Evolutionary conservation across 2,797 vertebrate species (phyloP).

Genomic region (Chiloscyllium punctatum): DNA sequence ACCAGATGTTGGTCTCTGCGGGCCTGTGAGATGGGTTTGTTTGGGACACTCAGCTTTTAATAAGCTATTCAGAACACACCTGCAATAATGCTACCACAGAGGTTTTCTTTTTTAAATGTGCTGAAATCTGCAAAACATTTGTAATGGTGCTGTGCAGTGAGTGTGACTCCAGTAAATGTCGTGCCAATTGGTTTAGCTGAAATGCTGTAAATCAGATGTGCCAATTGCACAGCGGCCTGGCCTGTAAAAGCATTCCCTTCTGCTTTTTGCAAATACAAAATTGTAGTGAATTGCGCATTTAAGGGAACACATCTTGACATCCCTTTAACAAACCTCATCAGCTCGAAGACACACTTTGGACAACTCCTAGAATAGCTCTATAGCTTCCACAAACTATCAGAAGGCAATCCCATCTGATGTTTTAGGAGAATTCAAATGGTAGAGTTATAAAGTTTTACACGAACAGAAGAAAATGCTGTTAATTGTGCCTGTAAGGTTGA

Average conservation of each 20-base stretch:
- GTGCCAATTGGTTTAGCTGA: not conserved
- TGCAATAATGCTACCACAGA: constrained; percentile 8
- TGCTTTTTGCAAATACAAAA: not conserved
- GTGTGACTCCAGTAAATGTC: not conserved
- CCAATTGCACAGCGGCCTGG: not conserved
- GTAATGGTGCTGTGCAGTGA: not conserved
- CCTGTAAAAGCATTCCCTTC: not conserved
- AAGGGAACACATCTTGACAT: not conserved
- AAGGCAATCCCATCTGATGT: not conserved
- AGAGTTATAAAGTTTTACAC: not conserved
- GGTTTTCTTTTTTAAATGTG: not conserved
- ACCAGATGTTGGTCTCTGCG: not conserved
- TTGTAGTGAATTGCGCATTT: not conserved
- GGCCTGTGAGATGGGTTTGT: not conserved
- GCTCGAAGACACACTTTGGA: not conserved
- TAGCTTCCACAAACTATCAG: not conserved
- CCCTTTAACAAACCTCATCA: not conserved
- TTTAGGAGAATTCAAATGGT: not conserved
- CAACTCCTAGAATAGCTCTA: not conserved
- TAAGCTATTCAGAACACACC: not conserved
- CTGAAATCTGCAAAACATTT: not conserved
- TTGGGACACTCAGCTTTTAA: not conserved
- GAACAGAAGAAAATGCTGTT: not conserved
- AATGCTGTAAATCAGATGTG: not conserved
- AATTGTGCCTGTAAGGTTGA: too few species aligned